phyloP scores from a whole-genome alignment of 2,113 vertebrate genomes.

The Alosa alosa region DNA sequence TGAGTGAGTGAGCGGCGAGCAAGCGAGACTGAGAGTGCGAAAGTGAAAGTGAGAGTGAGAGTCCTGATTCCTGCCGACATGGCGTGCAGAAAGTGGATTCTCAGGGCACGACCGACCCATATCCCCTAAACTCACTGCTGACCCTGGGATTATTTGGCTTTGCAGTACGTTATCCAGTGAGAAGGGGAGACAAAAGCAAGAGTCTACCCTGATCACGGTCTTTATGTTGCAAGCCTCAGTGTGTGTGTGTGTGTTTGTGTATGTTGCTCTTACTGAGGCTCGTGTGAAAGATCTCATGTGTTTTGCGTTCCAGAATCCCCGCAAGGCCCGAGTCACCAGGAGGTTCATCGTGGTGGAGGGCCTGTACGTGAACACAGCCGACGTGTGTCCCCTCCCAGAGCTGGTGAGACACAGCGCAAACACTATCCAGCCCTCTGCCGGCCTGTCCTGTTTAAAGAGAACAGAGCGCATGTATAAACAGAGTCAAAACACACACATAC shows the following conservation, averaged over 20 bases:
- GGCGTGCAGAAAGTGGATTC: not conserved
- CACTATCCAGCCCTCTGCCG: not conserved
- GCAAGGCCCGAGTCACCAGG: slow-evolving; percentile 90
- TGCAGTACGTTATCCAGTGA: not conserved
- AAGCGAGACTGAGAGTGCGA: not conserved
- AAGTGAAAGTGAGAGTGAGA: not conserved
- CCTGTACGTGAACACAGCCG: slow-evolving; percentile 90
- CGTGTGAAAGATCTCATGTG: not conserved
- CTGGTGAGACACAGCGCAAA: slow-evolving; percentile 73
- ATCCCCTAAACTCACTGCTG: not conserved
- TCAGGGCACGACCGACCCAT: not conserved
- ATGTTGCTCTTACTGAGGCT: not conserved
- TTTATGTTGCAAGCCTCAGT: not conserved
- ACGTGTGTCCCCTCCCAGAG: slow-evolving; percentile 89
- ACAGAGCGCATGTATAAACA: too few species aligned
- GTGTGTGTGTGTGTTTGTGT: not conserved
- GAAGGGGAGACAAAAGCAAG: not conserved
- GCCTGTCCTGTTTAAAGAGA: too few species aligned
- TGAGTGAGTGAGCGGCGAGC: not conserved
- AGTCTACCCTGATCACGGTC: not conserved
- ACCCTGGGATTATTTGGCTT: slow-evolving; percentile 1
- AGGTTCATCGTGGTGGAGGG: slow-evolving; percentile 92
- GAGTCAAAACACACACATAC: too few species aligned
- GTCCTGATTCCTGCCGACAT: not conserved
- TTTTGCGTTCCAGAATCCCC: slow-evolving; percentile 80